Evolutionary conservation across 2,888 invertebrate genomes (phyloP).

Genomic region (Lissocephala sabroskyi): DNA sequence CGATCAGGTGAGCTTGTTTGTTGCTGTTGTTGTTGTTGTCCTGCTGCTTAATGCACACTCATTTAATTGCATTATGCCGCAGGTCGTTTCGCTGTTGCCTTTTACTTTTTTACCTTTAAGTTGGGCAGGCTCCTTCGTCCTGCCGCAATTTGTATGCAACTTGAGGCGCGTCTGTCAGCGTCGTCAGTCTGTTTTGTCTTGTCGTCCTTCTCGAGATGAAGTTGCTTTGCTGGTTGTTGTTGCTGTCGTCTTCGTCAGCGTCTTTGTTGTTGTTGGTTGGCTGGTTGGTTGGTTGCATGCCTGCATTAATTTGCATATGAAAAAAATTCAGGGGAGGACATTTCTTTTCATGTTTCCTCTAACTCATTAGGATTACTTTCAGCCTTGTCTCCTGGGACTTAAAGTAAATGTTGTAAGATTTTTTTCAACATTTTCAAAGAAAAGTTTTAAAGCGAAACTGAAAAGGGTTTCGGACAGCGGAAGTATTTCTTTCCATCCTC

Average conservation of each 20-base stretch:
- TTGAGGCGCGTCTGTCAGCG: slow-evolving; percentile 5
- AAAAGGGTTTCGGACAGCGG: too few relatives aligned
- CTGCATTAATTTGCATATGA: slow-evolving; percentile 59
- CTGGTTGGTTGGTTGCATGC: too few relatives aligned
- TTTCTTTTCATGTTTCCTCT: background rate
- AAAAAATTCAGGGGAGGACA: slow-evolving; percentile 33
- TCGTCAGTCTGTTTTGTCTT: background rate
- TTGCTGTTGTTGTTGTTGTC: slow-evolving; percentile 1
- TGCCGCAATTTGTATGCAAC: slow-evolving; percentile 6
- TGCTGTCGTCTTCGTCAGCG: slow-evolving; percentile 17
- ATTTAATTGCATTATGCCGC: slow-evolving; percentile 65
- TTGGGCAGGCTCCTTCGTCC: too few relatives aligned
- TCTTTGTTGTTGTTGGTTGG: too few relatives aligned
- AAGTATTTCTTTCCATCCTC: too few relatives aligned
- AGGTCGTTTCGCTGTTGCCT: slow-evolving; percentile 22
- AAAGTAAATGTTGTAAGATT: too few relatives aligned
- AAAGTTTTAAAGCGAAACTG: too few relatives aligned
- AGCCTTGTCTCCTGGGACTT: slow-evolving; percentile 9
- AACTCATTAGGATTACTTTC: too few relatives aligned
- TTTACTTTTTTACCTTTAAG: slow-evolving; percentile 3
- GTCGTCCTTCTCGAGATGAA: slow-evolving; percentile 5
- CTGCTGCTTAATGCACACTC: slow-evolving; percentile 47
- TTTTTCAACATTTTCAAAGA: too few relatives aligned
- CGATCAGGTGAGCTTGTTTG: background rate
- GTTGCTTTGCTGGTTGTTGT: slow-evolving; percentile 16